Evolutionary conservation across 2,113 vertebrate species (phyloP), one percentile per base, ranked within the genome.

Genomic region (Phylloscopus trochilus): DNA sequence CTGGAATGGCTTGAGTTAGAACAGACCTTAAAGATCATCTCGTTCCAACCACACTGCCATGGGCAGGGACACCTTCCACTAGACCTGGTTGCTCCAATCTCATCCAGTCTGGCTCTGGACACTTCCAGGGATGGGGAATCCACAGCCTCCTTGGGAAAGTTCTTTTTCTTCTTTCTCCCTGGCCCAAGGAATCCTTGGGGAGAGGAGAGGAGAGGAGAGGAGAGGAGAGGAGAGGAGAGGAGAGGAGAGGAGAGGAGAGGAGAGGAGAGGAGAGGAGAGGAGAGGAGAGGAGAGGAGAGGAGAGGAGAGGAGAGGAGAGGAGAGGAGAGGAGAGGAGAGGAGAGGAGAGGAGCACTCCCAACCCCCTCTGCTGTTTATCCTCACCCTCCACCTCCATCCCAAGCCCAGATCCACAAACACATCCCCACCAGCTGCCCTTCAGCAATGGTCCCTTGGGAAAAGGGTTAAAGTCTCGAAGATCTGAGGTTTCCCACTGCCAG

Each of bases 261-360:
- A 39, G 39, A 39, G 39, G 39, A 39, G 39, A 39, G 39, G 39
- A 39, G 39, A 39, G 39, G 39, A 39, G 39, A 39, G 39, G 39
- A 39, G 39, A 39, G 39, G 39, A 39, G 39, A 39, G 39, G 39
- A 39, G 39, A 39, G 39, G 39, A 39, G 39, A 39, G 39, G 39
- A 39, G 39, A 39, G 39, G 39, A 39, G 39, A 39, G 39, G 39
- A 39, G 39, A 39, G 39, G 39, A 39, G 39, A 39, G 39, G 39
- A 39, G 39, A 39, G 39, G 39, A 39, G 39, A 39, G 39, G 39
- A 39, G 39, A 41, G 39, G 39, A 41, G 39, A 41, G 39, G 39
- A 41, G 39, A 41, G 39, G 6, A 21, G 10, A 9, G 31, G n/a
- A 37, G 14, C 0, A 0, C 6, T 68, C 53, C 13, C 58, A 75